Base-by-base conservation (phyloP, 2,113 vertebrate genomes). In the Passerina amoena region DNA sequence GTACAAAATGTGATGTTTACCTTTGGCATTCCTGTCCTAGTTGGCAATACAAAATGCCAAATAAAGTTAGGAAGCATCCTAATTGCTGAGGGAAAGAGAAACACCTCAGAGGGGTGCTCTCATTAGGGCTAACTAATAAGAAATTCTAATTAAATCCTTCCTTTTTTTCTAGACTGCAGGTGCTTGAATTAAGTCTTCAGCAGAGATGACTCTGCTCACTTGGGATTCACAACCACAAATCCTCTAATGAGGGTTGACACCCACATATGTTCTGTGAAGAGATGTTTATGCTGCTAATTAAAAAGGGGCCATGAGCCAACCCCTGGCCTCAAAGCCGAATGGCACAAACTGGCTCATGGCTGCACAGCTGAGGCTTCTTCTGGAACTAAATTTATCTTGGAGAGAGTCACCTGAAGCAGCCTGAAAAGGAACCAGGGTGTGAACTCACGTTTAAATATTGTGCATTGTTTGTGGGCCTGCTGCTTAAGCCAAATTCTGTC, bases 261-360 rank as follows among this genome's bases (percentile, higher is more conserved):
- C 80, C 82, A 94, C 80, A 37, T 69, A 82, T 51, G 79, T 54
- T 88, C 82, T 95, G 86, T 92, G 82, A 96, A 94, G 68, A 37
- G 22, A 4, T n/a, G 24, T 90, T 92, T 88, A 51, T 59, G 72
- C 79, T 78, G 51, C 66, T 90, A 80, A 88, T 90, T 92, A 77
- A 82, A 94, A 87, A 80, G 11, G 17, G 66, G 50, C 76, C 11
- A 5, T 44, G 63, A 88, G 88, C 88, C 92, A 92, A 22, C n/a
- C 30, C 59, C 42, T 54, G 68, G 59, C 59, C 76, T 93, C 27
- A 54, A 73, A 93, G 82, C 85, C 54, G 82, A 50, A 50, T 66
- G 47, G 47, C 60, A 83, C 50, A 83, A 80, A 54, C 45, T 73
- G 38, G 42, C 35, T 95, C 33, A 24, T 47, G 71, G 14, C 38